A percentile compares a stretch with the other conserved stretches of the same genome.
These are phyloP conservation scores for Apistogramma diplotaenia DNA, from an alignment of 2,113 vertebrate genomes.

Conservation along the genomic window DNA sequence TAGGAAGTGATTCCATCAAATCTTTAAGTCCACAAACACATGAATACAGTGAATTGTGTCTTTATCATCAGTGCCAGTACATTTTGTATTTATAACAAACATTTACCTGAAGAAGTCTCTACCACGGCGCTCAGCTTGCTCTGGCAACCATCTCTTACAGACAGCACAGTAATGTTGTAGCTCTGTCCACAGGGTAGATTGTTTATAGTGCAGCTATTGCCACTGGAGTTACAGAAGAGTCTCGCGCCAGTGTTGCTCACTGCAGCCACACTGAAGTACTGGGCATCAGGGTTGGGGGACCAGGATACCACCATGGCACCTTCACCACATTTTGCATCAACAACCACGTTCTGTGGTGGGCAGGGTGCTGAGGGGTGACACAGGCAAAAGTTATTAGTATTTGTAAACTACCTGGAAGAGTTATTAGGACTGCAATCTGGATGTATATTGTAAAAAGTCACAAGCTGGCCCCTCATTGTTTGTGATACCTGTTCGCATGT, in stretches of 20 bases:
- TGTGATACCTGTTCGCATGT: slow-evolving; percentile 64
- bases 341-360: slow-evolving; percentile 57
- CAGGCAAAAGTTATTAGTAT: neutral
- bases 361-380: slow-evolving; percentile 63
- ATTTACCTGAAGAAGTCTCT: slow-evolving; percentile 64
- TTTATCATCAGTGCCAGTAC: neutral
- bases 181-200: slow-evolving; percentile 65
- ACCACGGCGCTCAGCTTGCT: slow-evolving; percentile 53
- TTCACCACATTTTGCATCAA: slow-evolving; percentile 45
- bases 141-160: slow-evolving; percentile 59
- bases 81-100: neutral
- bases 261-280: slow-evolving; percentile 64
- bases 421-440: neutral
- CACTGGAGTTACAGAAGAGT: slow-evolving; percentile 58
- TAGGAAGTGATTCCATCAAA: neutral
- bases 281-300: slow-evolving; percentile 57
- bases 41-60: neutral
- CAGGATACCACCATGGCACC: slow-evolving; percentile 61
- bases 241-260: slow-evolving; percentile 19
- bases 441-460: neutral
- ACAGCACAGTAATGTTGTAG: slow-evolving; percentile 64
- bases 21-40: neutral
- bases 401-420: neutral
- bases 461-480: neutral
- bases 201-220: slow-evolving; percentile 49